Evolutionary conservation across 2,888 invertebrate species (phyloP).

Genomic region (Perithous albicinctus): DNA sequence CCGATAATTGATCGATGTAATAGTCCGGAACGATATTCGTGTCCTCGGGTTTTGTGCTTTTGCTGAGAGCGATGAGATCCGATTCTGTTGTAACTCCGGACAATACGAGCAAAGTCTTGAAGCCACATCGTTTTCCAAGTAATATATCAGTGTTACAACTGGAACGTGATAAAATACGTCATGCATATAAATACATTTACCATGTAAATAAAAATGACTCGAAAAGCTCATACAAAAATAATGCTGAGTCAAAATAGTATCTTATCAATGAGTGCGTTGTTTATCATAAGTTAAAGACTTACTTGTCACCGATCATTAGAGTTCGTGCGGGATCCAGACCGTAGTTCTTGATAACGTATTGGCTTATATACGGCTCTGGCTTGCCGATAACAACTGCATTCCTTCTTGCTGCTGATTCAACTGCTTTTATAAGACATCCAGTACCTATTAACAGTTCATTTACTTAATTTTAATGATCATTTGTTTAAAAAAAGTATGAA

Average conservation of each 20-base stretch:
- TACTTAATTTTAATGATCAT: too few relatives aligned
- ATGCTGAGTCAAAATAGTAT: not conserved
- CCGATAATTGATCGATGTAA: conserved; percentile 83
- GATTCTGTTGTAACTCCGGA: conserved; percentile 91
- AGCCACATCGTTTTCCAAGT: conserved; percentile 94
- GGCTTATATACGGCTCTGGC: conserved; percentile 93
- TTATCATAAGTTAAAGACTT: conserved; percentile 66
- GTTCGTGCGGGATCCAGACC: conserved; percentile 93
- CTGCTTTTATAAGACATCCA: conserved; percentile 93
- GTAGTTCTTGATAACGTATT: conserved; percentile 89
- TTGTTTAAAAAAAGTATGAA: too few relatives aligned
- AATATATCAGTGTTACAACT: conserved; percentile 95
- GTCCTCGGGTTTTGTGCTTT: conserved; percentile 69
- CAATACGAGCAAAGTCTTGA: conserved; percentile 95
- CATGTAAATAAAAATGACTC: too few relatives aligned
- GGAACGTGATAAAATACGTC: conserved; percentile 61
- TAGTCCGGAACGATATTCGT: conserved; percentile 83
- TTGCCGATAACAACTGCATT: conserved; percentile 95
- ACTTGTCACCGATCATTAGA: conserved; percentile 96
- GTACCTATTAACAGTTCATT: conserved; percentile 87
- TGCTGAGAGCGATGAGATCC: conserved; percentile 86
- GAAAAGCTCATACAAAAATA: not conserved
- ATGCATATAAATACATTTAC: too few relatives aligned
- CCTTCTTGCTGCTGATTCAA: conserved; percentile 93
- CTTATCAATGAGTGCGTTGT: not conserved